Evolutionary conservation across 2,113 vertebrate species (phyloP).

Genomic region (Cryptotis parvus): DNA sequence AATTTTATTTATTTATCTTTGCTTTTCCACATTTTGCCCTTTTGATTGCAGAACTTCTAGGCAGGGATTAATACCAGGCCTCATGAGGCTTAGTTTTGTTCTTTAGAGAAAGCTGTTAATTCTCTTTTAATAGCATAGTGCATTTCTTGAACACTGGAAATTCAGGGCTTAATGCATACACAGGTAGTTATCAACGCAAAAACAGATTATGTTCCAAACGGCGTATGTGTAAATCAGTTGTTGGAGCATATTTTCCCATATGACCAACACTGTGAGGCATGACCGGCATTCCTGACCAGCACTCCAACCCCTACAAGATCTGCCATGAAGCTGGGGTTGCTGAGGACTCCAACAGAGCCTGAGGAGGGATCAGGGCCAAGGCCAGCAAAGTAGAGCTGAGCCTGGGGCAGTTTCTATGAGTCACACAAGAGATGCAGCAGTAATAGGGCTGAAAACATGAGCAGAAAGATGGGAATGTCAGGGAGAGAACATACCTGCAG

Average conservation of each 20-base stretch:
- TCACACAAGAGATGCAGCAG: background rate
- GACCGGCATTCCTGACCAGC: background rate
- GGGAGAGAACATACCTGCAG: no score
- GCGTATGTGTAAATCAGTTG: background rate
- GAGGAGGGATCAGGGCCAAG: background rate
- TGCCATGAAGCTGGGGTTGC: background rate
- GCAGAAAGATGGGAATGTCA: background rate
- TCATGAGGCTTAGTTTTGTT: conserved; percentile 60
- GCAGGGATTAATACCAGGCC: conserved; percentile 61
- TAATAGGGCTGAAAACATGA: background rate
- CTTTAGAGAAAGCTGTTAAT: conserved; percentile 71
- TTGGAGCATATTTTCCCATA: background rate
- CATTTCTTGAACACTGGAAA: conserved; percentile 34
- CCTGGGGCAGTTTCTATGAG: background rate
- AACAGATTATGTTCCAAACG: conserved; percentile 36
- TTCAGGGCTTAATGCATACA: conserved; percentile 30
- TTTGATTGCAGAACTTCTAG: conserved; percentile 60
- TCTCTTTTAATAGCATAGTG: conserved; percentile 58
- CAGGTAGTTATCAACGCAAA: conserved; percentile 60
- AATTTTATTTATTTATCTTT: conserved; percentile 68
- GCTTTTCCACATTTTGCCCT: conserved; percentile 71
- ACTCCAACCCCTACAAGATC: background rate
- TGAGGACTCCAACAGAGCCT: no score
- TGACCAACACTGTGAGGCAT: background rate
- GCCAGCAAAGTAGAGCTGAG: background rate